Evolutionary conservation across 1,140 invertebrate species (phyloP), one percentile per base, ranked within the genome.

Genomic region (Drosophila bocqueti): DNA sequence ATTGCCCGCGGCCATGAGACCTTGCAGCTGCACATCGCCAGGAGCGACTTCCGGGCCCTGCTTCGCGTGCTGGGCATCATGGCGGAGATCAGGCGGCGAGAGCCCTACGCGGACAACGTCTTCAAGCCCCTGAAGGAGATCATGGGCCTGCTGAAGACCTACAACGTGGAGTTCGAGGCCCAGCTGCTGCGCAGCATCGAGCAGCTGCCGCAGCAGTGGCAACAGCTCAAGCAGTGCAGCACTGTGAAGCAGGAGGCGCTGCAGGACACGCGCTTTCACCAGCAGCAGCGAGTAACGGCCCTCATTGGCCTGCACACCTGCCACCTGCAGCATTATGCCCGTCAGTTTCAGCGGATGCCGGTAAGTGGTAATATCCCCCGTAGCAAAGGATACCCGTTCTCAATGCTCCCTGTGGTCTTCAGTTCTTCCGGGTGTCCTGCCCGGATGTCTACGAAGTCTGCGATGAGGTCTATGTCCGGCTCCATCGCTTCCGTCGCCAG

Each of bases 201-300:
- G 93, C 96, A 97, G 84, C 93, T 99, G 57, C 98, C 98, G 2
- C 96, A 98, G 76, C 95, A 95, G 81, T 99, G 98, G 98, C 95
- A 94, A 42, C 96, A 96, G 65, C 95, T 97, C n/a, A 98, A 99
- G 93, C 98, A 98, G 93, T 84, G 94, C 76, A 96, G 96, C 9
- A 95, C 96, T 18, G 95, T 96, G 67, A 96, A 97, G 31, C 98
- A 97, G 92, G 97, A 98, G 93, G 95, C 96, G 21, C 96, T 99
- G 16, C 96, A 96, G 38, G 97, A 98, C 34, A 94, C 97, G 64
- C 94, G 81, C 55, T 62, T 43, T 46, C 82, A 87, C 66, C 94
- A 81, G 94, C 96, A 50, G 94, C 96, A 97, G 84, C 96, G 97
- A 86, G 94, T 95, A 42, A 95, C 97, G 18, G 95, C 95, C 16